Base-by-base conservation (phyloP, 2,888 invertebrate species). In the Temnothorax unifasciatus region DNA sequence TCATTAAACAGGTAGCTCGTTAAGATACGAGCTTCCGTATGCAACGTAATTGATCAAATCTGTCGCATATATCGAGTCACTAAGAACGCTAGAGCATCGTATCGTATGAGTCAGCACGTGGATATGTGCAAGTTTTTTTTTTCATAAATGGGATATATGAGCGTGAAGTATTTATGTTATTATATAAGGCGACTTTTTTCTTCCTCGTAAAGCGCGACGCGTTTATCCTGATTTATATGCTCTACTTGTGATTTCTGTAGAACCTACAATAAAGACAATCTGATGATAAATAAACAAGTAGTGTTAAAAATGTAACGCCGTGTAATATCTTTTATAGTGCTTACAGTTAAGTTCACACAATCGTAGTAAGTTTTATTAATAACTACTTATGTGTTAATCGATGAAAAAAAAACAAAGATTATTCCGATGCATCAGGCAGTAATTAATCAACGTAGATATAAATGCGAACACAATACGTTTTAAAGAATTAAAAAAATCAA, bases 1-100 rank as follows among this genome's bases (percentile, higher is more conserved):
- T 79, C 38, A n/a, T 71, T 38, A 79, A 79, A 47, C 44, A 21
- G 54, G 54, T 50, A 69, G 77, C 54, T 68, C 44, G 29, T 57
- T 57, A 44, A 63, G 54, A 54, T 44, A 64, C 11, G 18, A 61
- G 21, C 29, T 25, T n/a, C 59, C 34, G 66, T 34, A 59, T 59
- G 38, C 47, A 79, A 71, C 25, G 15, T 79, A 69, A 71, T 59
- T 59, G 71, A 59, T 57, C 44, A 47, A 71, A 79, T 59, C 52
- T 57, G 15, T 77, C n/a, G 54, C 54, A 29, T 54, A 29, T 54
- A 25, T 76, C 38, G 21, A 69, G 4, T 54, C 4, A 68, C 52
- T 77, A 77, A 77, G 9, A 77, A 41, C 3, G n/a, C 50, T 66
- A 76, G 25, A 77, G 15, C 68, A 57, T 29, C 59, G 13, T 57